A percentile compares a stretch with the other conserved stretches of the same genome.
These are phyloP conservation scores for Avahi laniger DNA, from an alignment of 2,797 vertebrate genomes.

Conservation along the genomic window DNA sequence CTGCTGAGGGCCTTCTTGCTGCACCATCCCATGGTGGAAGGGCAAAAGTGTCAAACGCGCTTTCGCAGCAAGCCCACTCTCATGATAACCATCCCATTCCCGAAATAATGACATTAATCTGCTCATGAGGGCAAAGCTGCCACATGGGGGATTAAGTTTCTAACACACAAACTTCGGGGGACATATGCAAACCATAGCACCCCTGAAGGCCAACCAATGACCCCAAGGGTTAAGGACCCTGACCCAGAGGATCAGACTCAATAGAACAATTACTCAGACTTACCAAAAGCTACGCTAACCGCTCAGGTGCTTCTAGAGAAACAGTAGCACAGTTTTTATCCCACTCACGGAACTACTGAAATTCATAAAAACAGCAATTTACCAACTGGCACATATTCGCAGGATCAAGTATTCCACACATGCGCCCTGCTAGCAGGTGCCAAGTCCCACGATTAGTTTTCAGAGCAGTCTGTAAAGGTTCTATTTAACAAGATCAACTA, in stretches of 20 bases:
- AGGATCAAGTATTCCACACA: neutral
- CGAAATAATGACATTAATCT: neutral
- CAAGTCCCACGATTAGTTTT: neutral
- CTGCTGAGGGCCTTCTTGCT: neutral
- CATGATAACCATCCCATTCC: neutral
- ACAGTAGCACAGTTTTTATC: constrained; percentile 24
- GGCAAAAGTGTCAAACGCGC: neutral
- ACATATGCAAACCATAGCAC: neutral
- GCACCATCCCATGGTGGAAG: neutral
- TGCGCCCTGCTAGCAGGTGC: neutral
- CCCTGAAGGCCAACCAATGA: neutral
- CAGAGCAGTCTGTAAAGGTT: neutral
- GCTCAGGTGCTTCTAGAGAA: neutral
- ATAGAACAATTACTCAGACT: neutral
- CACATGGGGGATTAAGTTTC: neutral
- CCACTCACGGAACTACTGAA: neutral
- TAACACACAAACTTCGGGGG: neutral
- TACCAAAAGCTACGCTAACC: neutral
- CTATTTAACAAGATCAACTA: constrained; percentile 12
- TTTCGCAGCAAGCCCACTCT: neutral
- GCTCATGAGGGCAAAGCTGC: too few species aligned
- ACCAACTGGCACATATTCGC: neutral
- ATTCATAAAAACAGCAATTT: neutral
- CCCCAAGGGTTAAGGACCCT: neutral
- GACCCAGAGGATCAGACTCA: neutral